These are phyloP conservation scores for Dasyurus viverrinus DNA, from an alignment of 2,113 vertebrate genomes.

Conservation along the genomic window DNA sequence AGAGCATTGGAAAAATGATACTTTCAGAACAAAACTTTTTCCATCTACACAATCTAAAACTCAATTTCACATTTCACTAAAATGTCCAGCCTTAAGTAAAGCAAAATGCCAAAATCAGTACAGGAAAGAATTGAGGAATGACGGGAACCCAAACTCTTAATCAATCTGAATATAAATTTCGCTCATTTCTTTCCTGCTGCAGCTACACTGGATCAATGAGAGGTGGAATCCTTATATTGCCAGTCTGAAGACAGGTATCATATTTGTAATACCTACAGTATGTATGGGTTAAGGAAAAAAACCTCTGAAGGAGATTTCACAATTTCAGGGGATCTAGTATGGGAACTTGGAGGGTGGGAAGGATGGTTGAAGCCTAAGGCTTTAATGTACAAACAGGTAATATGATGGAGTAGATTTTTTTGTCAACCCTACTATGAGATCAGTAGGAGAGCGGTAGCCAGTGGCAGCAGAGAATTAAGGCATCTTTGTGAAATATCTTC, in stretches of 20 bases:
- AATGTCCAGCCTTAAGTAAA: not conserved
- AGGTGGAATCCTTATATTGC: slow-evolving; percentile 11
- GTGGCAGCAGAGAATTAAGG: not conserved
- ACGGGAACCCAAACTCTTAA: not conserved
- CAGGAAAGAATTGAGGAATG: not conserved
- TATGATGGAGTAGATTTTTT: not conserved
- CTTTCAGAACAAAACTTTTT: not conserved
- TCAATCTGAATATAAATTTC: not conserved
- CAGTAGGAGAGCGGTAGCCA: not conserved
- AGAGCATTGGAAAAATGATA: not conserved
- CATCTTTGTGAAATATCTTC: not conserved
- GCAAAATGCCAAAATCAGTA: not conserved
- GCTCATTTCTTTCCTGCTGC: slow-evolving; percentile 25
- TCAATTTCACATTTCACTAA: not conserved
- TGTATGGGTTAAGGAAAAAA: not conserved
- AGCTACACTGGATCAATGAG: not conserved
- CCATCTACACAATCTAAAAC: not conserved
- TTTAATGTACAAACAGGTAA: not conserved
- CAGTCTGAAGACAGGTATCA: not conserved
- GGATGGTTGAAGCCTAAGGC: not conserved
- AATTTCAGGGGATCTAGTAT: not conserved
- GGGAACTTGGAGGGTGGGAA: not conserved
- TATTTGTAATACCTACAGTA: not conserved
- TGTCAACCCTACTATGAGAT: not conserved
- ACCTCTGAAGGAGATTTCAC: not conserved